These are phyloP conservation scores for Nasonovia ribisnigri DNA, from an alignment of 2,888 invertebrate species.

Conservation along the genomic window DNA sequence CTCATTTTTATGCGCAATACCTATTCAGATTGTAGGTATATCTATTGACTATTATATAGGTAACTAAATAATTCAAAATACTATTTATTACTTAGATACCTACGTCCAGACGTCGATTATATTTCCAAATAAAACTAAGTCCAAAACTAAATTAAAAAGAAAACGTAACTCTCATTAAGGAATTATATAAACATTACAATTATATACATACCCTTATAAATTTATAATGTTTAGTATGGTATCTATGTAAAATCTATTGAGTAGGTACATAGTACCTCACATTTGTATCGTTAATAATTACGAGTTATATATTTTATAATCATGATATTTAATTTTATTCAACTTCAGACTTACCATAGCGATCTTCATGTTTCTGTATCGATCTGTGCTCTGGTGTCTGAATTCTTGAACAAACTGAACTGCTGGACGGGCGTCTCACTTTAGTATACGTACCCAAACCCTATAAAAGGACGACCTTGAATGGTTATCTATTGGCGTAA, in stretches of 20 bases:
- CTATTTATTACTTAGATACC: background rate
- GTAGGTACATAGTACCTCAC: background rate
- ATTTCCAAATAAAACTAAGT: background rate
- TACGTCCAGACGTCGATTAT: too few species aligned
- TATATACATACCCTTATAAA: background rate
- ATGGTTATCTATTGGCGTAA: constrained; percentile 26
- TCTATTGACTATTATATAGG: background rate
- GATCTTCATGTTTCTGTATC: constrained; percentile 17
- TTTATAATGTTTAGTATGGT: background rate
- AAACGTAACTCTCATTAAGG: background rate
- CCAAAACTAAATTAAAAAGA: background rate
- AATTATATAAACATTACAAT: background rate
- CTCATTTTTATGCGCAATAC: background rate
- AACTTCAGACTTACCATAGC: constrained; percentile 11
- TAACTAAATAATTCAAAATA: background rate
- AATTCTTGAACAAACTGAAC: background rate
- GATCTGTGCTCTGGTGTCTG: background rate
- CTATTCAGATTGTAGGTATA: background rate
- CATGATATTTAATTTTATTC: background rate
- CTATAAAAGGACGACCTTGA: constrained; percentile 32
- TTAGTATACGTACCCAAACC: background rate
- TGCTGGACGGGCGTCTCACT: background rate
- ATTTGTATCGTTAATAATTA: background rate
- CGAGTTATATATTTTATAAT: background rate
- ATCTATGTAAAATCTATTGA: background rate